Conservation (phyloP, 2,797 vertebrate species). For the Mus spretus region DNA sequence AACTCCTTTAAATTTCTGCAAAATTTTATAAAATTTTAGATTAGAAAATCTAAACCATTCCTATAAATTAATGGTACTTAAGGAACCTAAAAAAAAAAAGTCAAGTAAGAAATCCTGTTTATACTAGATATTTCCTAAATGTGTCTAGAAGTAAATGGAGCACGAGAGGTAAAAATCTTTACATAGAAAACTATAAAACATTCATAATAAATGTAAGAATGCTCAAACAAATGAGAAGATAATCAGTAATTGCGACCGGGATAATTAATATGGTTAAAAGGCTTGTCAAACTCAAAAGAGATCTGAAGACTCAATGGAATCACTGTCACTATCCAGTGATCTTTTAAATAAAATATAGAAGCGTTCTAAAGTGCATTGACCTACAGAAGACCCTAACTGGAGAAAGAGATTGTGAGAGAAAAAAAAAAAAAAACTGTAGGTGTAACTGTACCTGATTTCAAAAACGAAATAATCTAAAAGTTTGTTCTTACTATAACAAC, state of each 20-base stretch:
- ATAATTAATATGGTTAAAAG: not conserved
- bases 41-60: not conserved
- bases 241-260: not conserved
- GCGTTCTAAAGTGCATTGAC: not conserved
- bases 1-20: not conserved
- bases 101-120: not conserved
- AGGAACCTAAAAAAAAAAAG: not conserved
- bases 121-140: not conserved
- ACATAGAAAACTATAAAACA: not conserved
- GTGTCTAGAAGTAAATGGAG: constrained; percentile 18
- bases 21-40: not conserved
- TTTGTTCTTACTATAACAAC: not conserved
- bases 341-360: not conserved
- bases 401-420: not conserved
- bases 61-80: not conserved
- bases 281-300: not conserved
- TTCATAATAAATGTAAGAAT: not conserved
- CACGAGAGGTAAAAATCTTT: not conserved
- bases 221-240: not conserved
- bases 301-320: not conserved
- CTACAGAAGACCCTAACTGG: not conserved
- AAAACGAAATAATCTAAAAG: not conserved
- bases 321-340: not conserved
- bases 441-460: not conserved
- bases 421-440: not conserved